These are phyloP conservation scores for Drosophila eohydei DNA, from an alignment of 2,888 invertebrate genomes.

Conservation along the genomic window DNA sequence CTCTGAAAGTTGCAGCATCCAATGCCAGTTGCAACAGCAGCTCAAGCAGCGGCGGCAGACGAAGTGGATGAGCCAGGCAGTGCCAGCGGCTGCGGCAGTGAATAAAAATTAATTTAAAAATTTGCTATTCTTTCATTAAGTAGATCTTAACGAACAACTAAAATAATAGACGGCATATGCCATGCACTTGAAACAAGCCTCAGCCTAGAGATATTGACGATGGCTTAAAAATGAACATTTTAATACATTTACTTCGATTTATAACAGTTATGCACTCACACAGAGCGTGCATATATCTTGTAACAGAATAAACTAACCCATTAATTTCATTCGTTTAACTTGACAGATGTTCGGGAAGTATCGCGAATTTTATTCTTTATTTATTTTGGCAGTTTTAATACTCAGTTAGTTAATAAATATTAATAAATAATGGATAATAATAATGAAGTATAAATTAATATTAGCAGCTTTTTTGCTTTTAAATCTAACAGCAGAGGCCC, in stretches of 20 bases:
- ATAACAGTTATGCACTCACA: neutral
- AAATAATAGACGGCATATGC: neutral
- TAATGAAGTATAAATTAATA: too few species aligned
- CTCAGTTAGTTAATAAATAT: too few species aligned
- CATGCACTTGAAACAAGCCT: neutral
- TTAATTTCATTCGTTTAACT: too few species aligned
- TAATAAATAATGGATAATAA: too few species aligned
- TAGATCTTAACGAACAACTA: conserved; percentile 1
- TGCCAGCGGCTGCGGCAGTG: neutral
- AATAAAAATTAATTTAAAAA: neutral
- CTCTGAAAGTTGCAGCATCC: conserved; percentile 7
- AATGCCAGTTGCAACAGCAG: conserved; percentile 4
- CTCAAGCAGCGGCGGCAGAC: conserved; percentile 1
- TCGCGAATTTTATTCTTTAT: too few species aligned
- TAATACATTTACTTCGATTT: neutral
- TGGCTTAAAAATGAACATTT: neutral
- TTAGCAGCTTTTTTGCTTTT: too few species aligned
- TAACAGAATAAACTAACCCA: too few species aligned
- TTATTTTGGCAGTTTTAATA: too few species aligned
- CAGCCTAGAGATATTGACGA: neutral
- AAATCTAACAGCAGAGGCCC: too few species aligned
- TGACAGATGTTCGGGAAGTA: too few species aligned
- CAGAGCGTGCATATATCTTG: too few species aligned
- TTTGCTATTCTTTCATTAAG: conserved; percentile 3
- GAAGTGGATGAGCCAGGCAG: neutral